Base-by-base conservation (phyloP, 2,113 vertebrate species). In the Crocuta crocuta region DNA sequence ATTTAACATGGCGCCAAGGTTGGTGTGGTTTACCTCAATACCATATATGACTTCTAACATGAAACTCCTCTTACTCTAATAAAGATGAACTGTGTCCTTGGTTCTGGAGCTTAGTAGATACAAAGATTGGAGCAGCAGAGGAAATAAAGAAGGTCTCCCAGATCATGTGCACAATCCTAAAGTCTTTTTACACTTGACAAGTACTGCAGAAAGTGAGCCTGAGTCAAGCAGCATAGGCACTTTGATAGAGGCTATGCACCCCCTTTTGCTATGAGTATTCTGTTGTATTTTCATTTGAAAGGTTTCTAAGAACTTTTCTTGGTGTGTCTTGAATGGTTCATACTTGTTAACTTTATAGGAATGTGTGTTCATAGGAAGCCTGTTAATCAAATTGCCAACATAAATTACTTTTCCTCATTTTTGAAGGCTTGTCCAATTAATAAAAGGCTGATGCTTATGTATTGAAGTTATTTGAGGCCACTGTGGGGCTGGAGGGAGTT, bases 371-470 rank as follows among this genome's bases (percentile, higher is more conserved):
- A 73, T 92, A 89, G 97, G 94, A 97, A 97, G 84, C 71, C 96
- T 96, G 94, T 86, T 95, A 92, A 96, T 98, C 97, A 96, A 96
- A 95, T 0, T 98, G 97, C 97, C 97, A 98, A 96, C 88, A 96
- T 95, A 91, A 92, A 95, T 98, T 90, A 97, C 92, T 95, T 97
- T 87, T 83, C 89, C 89, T 97, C 95, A 76, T 94, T 95, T 97
- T 63, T 98, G 96, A 97, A 96, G 93, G 89, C 95, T 71, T 97
- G 93, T 97, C 94, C 93, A 93, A 65, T 95, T 95, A 97, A 96
- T 65, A 95, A n/a, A 76, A 84, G 93, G 55, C 21, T 66, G 68
- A 96, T 94, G 11, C 90, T 89, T 97, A 86, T 76, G 39, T 58
- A 87, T 55, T 63, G 33, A 95, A 93, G 65, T 1, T 12, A 73